Evolutionary conservation across 2,113 vertebrate species (phyloP), one percentile per base, ranked within the genome.

Genomic region (Pelecanoides urinatrix): DNA sequence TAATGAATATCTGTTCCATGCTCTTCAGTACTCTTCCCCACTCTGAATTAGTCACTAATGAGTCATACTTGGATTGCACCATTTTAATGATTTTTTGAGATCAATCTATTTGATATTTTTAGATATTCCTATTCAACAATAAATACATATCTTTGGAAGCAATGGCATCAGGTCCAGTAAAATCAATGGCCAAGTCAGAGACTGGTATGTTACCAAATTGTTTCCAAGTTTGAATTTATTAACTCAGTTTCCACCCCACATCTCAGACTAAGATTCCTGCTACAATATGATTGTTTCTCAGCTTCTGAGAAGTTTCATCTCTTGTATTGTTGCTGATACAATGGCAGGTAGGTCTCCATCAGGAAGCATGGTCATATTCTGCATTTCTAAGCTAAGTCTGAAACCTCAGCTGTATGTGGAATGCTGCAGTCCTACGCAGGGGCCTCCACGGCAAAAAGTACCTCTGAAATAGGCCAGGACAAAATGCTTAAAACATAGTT

Each of bases 171-270:
- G 18, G 10, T 67, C 45, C 45, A 76, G 11, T 42, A 77, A 62
- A 92, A 76, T 66, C 81, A 90, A 15, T 36, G 25, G 44, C 8
- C 50, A 63, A 22, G 13, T 2, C 44, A 53, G 29, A 81, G 63
- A 73, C 16, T 3, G 49, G 27, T 29, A 40, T 0, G 0, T 30
- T 42, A 50, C 14, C 61, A 58, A 80, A 36, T 19, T 29, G 52
- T 8, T 74, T 56, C 42, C 45, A 65, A 45, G 44, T 32, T 65
- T 82, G 52, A 70, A 78, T 65, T 44, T 59, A 73, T 73, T 49
- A 58, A 67, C 23, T 56, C 22, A 38, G 45, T 42, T 86, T 83
- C 72, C 36, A 71, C 7, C 14, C 18, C 14, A 23, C 9, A 11
- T 14, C 30, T 85, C 70, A 44, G 49, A 40, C 29, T 40, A 86